Evolutionary conservation across 2,888 invertebrate genomes (phyloP), one percentile per base, ranked within the genome.

Genomic region (Oscheius sp.): DNA sequence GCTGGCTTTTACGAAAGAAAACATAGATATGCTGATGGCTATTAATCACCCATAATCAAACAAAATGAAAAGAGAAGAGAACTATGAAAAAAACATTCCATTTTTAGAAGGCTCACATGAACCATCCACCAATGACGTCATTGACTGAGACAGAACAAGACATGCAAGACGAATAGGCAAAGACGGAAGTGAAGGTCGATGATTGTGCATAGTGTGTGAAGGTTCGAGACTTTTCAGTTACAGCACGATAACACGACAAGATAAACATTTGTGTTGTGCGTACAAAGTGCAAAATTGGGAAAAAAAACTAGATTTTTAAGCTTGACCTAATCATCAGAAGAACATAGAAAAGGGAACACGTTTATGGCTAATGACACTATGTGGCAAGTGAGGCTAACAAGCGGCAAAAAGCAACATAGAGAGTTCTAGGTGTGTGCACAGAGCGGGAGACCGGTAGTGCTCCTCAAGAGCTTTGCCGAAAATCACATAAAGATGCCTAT

Each of bases 141-240:
- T 20, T 2, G 33, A 33, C 6, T n/a, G n/a, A n/a, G n/a, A n/a
- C 54, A 54, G 54, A 33, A 54, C 54, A 54, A 54, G 32, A 36
- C 33, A 28, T 50, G 50, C 6, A 54, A 54, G 54, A 54, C 54
- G 51, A 51, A 51, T 51, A 5, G 51, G 54, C 33, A 22, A n/a
- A 33, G 33, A 54, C 30, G 54, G 33, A 54, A 54, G 32, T 32
- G 30, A 51, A 51, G 54, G 54, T 54, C 33, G 36, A n/a, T n/a
- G n/a, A n/a, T n/a, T n/a, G n/a, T n/a, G 54, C 54, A 54, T 54
- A 33, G 54, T 54, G 54, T 54, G 33, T 33, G 33, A 54, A 54
- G 17, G 54, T n/a, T 30, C 36, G 32, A n/a, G 22, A 47, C 12
- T 33, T 12, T 22, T 12, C n/a, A 54, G 22, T 54, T 54, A 54